phyloP scores from a whole-genome alignment of 1,140 invertebrate species.

The Drosophila ambigua region DNA sequence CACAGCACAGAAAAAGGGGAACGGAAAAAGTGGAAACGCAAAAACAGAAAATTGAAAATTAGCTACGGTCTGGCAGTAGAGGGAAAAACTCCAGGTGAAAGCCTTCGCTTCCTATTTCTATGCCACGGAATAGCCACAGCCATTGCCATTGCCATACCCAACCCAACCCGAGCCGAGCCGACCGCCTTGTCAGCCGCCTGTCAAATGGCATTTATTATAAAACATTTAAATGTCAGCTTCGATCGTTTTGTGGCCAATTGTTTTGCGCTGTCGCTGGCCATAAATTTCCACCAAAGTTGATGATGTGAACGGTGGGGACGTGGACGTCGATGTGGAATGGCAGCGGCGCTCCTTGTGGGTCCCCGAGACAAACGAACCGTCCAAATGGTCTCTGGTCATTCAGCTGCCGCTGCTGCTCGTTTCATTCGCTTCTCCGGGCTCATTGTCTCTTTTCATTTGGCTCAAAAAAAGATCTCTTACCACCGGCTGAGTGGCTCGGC shows the following conservation, averaged over 20 bases:
- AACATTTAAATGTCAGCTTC: slow-evolving; percentile 76
- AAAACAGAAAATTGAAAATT: no score
- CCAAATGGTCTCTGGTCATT: slow-evolving; percentile 52
- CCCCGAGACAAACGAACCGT: slow-evolving; percentile 33
- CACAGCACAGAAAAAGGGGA: slow-evolving; percentile 15
- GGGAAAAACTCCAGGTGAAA: slow-evolving; percentile 52
- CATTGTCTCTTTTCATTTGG: slow-evolving; percentile 26
- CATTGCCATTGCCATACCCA: slow-evolving; percentile 24
- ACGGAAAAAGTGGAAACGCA: neutral
- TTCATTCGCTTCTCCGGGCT: slow-evolving; percentile 16
- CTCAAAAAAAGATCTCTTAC: slow-evolving; percentile 26
- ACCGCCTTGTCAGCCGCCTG: slow-evolving; percentile 50
- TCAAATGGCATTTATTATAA: slow-evolving; percentile 77
- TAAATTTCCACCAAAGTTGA: slow-evolving; percentile 42
- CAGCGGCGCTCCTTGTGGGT: slow-evolving; percentile 23
- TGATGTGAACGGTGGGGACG: slow-evolving; percentile 16
- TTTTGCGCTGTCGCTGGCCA: slow-evolving; percentile 52
- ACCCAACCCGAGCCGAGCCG: neutral
- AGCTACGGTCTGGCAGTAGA: neutral
- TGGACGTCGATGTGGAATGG: slow-evolving; percentile 4
- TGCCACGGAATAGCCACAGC: no score
- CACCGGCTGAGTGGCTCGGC: slow-evolving; percentile 1
- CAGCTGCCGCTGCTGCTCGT: slow-evolving; percentile 9
- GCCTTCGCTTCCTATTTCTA: slow-evolving; percentile 19
- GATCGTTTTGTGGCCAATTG: slow-evolving; percentile 46